Evolutionary conservation across 2,888 invertebrate genomes (phyloP).

Genomic region (Eutolmus rufibarbis): DNA sequence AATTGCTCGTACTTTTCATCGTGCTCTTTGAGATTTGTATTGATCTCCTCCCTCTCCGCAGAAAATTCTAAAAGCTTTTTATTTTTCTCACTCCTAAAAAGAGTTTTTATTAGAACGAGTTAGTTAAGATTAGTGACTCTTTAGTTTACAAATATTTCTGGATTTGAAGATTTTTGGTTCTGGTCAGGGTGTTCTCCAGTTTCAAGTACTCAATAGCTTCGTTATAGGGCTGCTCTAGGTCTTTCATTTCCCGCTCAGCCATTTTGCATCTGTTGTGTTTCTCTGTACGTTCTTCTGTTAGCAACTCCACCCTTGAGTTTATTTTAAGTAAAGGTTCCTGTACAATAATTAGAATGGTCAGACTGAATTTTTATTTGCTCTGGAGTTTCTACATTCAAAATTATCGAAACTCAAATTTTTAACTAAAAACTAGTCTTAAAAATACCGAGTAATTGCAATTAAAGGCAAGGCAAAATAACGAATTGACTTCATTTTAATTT

Average conservation of each 20-base stretch:
- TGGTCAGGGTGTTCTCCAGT: constrained; percentile 77
- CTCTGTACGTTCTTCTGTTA: constrained; percentile 77
- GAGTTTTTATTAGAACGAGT: not conserved
- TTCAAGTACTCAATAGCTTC: constrained; percentile 80
- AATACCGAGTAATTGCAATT: too few relatives aligned
- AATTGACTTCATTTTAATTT: too few relatives aligned
- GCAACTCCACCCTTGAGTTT: constrained; percentile 73
- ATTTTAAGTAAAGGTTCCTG: constrained; percentile 81
- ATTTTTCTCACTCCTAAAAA: constrained; percentile 66
- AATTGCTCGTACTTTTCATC: constrained; percentile 54
- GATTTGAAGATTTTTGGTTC: constrained; percentile 73
- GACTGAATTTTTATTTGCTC: too few relatives aligned
- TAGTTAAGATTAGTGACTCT: not conserved
- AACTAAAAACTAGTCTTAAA: too few relatives aligned
- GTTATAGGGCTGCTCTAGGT: constrained; percentile 79
- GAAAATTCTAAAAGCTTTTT: constrained; percentile 69
- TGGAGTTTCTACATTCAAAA: too few relatives aligned
- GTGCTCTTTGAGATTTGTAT: constrained; percentile 65
- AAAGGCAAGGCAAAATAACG: too few relatives aligned
- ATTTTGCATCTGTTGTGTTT: constrained; percentile 85
- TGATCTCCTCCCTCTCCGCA: constrained; percentile 69
- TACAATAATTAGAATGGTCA: not conserved
- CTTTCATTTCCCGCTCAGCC: constrained; percentile 81
- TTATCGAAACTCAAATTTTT: too few relatives aligned
- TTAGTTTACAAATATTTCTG: constrained; percentile 71